Evolutionary conservation across 2,888 invertebrate genomes (phyloP).

Genomic region (Ophraella communa): DNA sequence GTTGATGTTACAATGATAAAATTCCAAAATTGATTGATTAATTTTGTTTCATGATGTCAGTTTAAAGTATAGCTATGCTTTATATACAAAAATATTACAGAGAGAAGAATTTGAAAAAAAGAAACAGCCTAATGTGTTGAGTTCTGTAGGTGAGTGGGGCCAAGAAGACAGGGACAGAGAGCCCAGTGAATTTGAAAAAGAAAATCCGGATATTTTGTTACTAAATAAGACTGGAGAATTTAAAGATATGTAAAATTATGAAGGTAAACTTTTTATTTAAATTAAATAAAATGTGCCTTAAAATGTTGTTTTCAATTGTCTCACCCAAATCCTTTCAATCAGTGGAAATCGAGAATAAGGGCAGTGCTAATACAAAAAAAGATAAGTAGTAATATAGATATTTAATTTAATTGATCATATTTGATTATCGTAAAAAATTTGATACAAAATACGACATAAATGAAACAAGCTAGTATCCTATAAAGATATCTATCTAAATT

Average conservation of each 20-base stretch:
- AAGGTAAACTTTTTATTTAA: neutral
- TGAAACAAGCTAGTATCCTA: constrained; percentile 21
- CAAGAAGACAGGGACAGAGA: constrained; percentile 73
- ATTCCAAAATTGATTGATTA: no score
- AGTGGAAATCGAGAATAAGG: no score
- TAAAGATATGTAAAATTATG: constrained; percentile 69
- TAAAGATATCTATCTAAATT: neutral
- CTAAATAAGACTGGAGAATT: constrained; percentile 77
- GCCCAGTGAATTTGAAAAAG: constrained; percentile 78
- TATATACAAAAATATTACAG: constrained; percentile 54
- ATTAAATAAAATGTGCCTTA: neutral
- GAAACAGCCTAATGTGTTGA: constrained; percentile 75
- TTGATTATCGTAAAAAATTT: constrained; percentile 29
- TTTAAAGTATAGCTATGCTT: no score
- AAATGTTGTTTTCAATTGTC: neutral
- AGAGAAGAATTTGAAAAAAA: constrained; percentile 74
- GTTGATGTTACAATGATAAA: no score
- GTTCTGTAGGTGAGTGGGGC: constrained; percentile 76
- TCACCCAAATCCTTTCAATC: no score
- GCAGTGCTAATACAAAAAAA: neutral
- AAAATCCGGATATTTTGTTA: constrained; percentile 80
- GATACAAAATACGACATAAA: constrained; percentile 22
- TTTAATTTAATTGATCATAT: constrained; percentile 26
- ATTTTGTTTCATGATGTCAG: no score
- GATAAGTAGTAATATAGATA: constrained; percentile 29